Conservation (phyloP, 2,888 invertebrate genomes). For the Tetragonula carbonaria region DNA sequence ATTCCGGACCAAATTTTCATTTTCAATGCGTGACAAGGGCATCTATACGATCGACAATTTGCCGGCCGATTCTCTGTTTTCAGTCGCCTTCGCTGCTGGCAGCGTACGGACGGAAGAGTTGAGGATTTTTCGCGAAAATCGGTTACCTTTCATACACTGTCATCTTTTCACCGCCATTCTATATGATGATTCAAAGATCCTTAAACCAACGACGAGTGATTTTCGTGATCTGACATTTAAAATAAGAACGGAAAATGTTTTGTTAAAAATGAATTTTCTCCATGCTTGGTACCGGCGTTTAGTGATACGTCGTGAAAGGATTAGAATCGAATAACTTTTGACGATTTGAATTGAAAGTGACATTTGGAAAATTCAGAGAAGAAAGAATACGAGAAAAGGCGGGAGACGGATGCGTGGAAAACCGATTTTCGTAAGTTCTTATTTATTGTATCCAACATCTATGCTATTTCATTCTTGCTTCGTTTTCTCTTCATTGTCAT, state of each 20-base stretch:
- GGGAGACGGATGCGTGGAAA: conserved; percentile 48
- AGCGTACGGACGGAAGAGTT: conserved; percentile 75
- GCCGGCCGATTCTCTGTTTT: conserved; percentile 64
- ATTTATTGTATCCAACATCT: neutral
- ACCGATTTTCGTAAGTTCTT: conserved; percentile 54
- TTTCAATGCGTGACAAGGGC: conserved; percentile 72
- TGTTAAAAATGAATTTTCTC: conserved; percentile 58
- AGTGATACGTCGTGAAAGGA: conserved; percentile 60
- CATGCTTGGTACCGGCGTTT: conserved; percentile 58
- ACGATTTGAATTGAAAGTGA: conserved; percentile 26
- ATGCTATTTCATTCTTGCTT: neutral
- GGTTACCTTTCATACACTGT: conserved; percentile 31
- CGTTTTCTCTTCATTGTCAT: neutral
- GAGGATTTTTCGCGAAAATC: conserved; percentile 56
- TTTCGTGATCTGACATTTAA: conserved; percentile 46
- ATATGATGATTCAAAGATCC: conserved; percentile 40
- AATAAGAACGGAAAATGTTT: conserved; percentile 43
- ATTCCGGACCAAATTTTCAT: conserved; percentile 69
- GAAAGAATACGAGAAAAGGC: conserved; percentile 28
- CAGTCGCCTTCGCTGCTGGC: conserved; percentile 81
- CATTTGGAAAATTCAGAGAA: conserved; percentile 7
- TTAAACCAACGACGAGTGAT: conserved; percentile 27
- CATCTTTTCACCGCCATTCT: conserved; percentile 22
- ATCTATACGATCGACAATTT: conserved; percentile 62
- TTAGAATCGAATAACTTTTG: conserved; percentile 48